These are phyloP conservation scores for Myotis brandtii DNA, from an alignment of 2,113 vertebrate species.

Conservation along the genomic window DNA sequence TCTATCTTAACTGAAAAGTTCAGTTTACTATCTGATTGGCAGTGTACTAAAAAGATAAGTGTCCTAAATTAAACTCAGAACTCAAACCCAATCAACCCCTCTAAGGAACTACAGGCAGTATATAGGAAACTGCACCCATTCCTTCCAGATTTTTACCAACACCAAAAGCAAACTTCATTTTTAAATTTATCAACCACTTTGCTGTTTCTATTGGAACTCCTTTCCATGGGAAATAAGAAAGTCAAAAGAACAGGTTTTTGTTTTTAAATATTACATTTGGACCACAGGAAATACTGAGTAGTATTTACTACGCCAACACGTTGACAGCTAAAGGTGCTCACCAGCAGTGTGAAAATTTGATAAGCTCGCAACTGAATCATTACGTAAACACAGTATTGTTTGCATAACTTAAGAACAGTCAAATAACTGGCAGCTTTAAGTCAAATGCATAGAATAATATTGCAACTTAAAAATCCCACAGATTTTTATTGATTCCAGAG, in stretches of 20 bases:
- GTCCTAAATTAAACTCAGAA: neutral
- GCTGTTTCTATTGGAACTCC: neutral
- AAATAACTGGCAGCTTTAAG: neutral
- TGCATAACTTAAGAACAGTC: neutral
- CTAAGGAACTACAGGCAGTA: neutral
- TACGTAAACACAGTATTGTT: neutral
- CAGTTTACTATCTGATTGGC: neutral
- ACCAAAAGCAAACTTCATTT: constrained; percentile 37
- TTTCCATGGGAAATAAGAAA: neutral
- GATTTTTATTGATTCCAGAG: no score
- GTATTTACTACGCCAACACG: neutral
- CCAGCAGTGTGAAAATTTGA: neutral
- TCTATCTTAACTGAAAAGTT: neutral
- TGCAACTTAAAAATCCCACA: neutral
- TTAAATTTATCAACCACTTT: constrained; percentile 9
- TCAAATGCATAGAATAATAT: neutral
- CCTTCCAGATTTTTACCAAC: neutral
- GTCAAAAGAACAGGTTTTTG: neutral
- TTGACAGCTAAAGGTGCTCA: neutral
- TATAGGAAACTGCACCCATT: neutral
- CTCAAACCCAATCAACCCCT: neutral
- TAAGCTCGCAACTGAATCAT: neutral
- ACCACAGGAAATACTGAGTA: neutral
- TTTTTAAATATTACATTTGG: neutral
- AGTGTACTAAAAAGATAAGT: neutral